These are phyloP conservation scores for Tuta absoluta DNA, from an alignment of 2,888 invertebrate genomes.

Conservation along the genomic window DNA sequence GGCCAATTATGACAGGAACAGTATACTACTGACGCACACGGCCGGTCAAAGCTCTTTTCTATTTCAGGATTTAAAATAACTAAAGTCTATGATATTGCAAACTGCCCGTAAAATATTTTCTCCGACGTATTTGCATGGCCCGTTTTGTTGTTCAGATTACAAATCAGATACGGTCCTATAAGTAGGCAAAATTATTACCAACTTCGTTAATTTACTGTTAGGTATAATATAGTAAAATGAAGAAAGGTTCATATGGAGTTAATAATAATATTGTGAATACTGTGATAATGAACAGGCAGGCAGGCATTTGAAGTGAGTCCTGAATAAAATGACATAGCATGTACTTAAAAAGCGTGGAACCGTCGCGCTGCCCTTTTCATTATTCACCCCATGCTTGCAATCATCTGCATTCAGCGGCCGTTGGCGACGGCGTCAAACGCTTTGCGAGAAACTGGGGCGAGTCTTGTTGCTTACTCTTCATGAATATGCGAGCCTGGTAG, in stretches of 20 bases:
- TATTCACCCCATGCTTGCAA: slow-evolving; percentile 49
- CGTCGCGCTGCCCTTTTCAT: slow-evolving; percentile 55
- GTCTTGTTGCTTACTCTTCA: slow-evolving; percentile 30
- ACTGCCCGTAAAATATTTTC: too few relatives aligned
- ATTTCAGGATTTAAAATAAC: background rate
- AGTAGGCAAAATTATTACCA: too few relatives aligned
- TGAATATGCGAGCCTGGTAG: slow-evolving; percentile 40
- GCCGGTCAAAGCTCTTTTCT: slow-evolving; percentile 57
- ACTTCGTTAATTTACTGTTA: too few relatives aligned
- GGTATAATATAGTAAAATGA: too few relatives aligned
- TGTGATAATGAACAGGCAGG: too few relatives aligned
- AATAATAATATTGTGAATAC: too few relatives aligned
- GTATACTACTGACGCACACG: slow-evolving; percentile 53
- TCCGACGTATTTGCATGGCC: too few relatives aligned
- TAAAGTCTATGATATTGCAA: slow-evolving; percentile 32
- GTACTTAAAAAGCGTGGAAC: slow-evolving; percentile 23
- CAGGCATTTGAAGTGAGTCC: too few relatives aligned
- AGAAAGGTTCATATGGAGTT: too few relatives aligned
- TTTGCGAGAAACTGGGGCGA: slow-evolving; percentile 39
- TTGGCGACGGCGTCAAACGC: slow-evolving; percentile 13
- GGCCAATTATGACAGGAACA: slow-evolving; percentile 59
- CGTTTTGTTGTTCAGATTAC: too few relatives aligned
- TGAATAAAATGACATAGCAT: background rate
- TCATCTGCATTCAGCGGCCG: slow-evolving; percentile 10
- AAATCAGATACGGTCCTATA: too few relatives aligned